Conservation (phyloP, 2,797 vertebrate genomes). For the Xenops minutus region DNA sequence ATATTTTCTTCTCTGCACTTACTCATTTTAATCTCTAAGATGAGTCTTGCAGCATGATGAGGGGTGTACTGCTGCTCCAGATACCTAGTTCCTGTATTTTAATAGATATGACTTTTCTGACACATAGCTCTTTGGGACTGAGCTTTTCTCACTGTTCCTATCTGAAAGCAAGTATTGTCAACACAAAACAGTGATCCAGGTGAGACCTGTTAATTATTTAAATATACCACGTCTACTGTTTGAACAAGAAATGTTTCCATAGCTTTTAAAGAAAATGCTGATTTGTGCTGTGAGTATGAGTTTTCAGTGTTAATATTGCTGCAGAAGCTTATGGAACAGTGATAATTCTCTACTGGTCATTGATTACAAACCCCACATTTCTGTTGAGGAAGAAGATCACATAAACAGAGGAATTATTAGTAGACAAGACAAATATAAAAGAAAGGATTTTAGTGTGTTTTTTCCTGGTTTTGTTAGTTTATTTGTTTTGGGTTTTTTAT, state of each 20-base stretch:
- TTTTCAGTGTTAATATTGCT: background rate
- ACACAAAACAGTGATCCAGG: background rate
- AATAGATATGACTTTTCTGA: background rate
- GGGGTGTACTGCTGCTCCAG: background rate
- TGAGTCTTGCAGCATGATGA: background rate
- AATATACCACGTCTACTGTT: background rate
- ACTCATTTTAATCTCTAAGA: background rate
- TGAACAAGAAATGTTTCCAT: background rate
- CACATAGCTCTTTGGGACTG: background rate
- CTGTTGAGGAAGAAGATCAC: background rate
- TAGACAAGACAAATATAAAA: background rate
- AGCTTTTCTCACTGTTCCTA: background rate
- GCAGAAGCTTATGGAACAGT: background rate
- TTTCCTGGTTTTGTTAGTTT: background rate
- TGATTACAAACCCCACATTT: background rate
- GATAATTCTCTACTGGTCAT: background rate
- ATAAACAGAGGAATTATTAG: background rate
- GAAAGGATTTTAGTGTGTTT: background rate
- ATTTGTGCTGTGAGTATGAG: accelerated
- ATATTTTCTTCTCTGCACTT: background rate
- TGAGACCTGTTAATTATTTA: background rate
- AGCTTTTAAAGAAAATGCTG: background rate
- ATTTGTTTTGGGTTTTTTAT: background rate
- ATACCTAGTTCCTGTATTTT: background rate
- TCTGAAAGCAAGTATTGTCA: background rate